A percentile compares a stretch with the other conserved stretches of the same genome.
Evolutionary conservation across 2,888 invertebrate species (phyloP).

Genomic region (Meghimatium bilineatum): DNA sequence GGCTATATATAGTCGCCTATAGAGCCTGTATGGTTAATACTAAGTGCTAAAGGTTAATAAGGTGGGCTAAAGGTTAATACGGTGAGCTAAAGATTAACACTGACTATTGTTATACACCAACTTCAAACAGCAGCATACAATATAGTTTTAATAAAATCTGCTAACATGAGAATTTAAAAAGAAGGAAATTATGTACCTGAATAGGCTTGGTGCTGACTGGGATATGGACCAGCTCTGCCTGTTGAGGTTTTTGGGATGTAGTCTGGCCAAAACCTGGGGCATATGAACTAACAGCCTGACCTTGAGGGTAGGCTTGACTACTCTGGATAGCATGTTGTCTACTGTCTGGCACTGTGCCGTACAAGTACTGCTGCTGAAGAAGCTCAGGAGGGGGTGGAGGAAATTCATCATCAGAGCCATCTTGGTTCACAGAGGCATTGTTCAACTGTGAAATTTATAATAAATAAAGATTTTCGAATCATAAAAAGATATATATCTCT

Average conservation of each 20-base stretch:
- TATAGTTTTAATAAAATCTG: no score
- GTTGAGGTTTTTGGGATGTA: constrained; percentile 60
- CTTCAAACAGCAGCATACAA: no score
- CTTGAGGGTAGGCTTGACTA: constrained; percentile 59
- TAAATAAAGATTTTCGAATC: not conserved
- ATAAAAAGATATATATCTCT: not conserved
- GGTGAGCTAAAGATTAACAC: no score
- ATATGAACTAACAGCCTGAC: constrained; percentile 58
- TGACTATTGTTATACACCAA: no score
- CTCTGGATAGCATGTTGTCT: constrained; percentile 64
- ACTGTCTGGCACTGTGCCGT: constrained; percentile 68
- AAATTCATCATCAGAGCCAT: constrained; percentile 58
- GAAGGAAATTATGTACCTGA: constrained; percentile 52
- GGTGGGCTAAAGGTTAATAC: no score
- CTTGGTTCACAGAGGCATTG: constrained; percentile 59
- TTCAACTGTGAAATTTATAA: constrained; percentile 57
- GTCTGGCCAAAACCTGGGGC: constrained; percentile 67
- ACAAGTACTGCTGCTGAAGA: constrained; percentile 70
- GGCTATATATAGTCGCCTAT: no score
- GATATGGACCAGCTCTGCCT: constrained; percentile 60
- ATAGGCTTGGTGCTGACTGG: constrained; percentile 66
- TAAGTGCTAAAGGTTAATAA: no score
- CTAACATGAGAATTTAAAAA: not conserved
- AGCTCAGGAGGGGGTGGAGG: constrained; percentile 71
- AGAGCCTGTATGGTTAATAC: no score